These are phyloP conservation scores for Sebastes cheni DNA, from an alignment of 2,797 vertebrate genomes.

Conservation along the genomic window DNA sequence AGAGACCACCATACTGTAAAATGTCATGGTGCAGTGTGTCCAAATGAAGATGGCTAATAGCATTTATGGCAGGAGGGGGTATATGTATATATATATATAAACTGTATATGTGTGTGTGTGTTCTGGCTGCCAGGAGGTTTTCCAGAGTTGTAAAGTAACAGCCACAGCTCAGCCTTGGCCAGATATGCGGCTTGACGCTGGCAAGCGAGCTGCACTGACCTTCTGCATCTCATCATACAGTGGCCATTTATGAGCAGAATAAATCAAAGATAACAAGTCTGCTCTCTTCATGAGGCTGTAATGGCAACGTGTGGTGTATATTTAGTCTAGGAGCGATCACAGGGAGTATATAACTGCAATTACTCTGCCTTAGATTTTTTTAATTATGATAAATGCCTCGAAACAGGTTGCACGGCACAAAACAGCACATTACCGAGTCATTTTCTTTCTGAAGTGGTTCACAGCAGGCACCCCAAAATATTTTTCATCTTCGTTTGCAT, in stretches of 20 bases:
- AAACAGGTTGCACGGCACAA: not conserved
- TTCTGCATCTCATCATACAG: conserved; percentile 48
- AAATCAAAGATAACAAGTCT: conserved; percentile 60
- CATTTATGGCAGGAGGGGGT: conserved; percentile 13
- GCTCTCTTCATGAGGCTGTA: conserved; percentile 19
- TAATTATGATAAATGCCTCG: not conserved
- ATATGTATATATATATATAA: not conserved
- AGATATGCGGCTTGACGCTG: conserved; percentile 29
- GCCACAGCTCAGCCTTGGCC: conserved; percentile 48
- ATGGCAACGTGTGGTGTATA: conserved; percentile 29
- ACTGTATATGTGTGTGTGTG: conserved; percentile 22
- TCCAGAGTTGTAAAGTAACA: conserved; percentile 55
- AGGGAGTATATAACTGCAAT: not conserved
- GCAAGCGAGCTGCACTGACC: conserved; percentile 24
- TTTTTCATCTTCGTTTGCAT: conserved; percentile 13
- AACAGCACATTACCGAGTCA: not conserved
- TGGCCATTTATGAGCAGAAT: conserved; percentile 51
- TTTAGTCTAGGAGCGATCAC: conserved; percentile 16
- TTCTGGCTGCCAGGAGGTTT: conserved; percentile 48
- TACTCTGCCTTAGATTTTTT: not conserved
- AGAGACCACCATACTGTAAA: conserved; percentile 58
- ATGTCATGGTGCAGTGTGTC: conserved; percentile 46
- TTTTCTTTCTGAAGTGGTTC: conserved; percentile 12
- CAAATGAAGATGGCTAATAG: conserved; percentile 59
- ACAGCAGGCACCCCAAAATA: not conserved